These are phyloP conservation scores for Muschampia plurimacula DNA, from an alignment of 2,888 invertebrate species.

Conservation along the genomic window DNA sequence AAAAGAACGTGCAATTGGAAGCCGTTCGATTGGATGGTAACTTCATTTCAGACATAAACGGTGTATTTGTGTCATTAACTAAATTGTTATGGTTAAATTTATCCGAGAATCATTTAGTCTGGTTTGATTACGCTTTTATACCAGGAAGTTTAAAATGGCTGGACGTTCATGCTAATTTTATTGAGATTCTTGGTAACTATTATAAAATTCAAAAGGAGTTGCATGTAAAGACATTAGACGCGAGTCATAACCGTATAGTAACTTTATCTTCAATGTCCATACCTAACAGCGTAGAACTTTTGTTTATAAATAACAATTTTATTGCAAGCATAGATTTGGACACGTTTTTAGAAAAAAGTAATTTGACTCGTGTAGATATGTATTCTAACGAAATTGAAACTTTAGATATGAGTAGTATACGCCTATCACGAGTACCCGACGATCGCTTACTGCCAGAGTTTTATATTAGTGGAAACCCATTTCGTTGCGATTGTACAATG, in stretches of 20 bases:
- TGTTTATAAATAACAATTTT: constrained; percentile 96
- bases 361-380: constrained; percentile 94
- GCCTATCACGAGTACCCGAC: constrained; percentile 89
- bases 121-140: constrained; percentile 97
- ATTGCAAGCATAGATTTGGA: constrained; percentile 92
- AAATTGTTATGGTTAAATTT: constrained; percentile 94
- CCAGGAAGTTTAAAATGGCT: constrained; percentile 95
- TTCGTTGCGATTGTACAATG: constrained; percentile 97
- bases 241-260: constrained; percentile 94
- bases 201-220: constrained; percentile 93
- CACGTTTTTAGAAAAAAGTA: constrained; percentile 93
- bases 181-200: constrained; percentile 94
- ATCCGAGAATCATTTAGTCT: constrained; percentile 95
- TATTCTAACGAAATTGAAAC: constrained; percentile 94
- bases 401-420: constrained; percentile 92
- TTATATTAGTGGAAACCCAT: constrained; percentile 96
- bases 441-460: constrained; percentile 93
- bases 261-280: constrained; percentile 92
- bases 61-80: constrained; percentile 93
- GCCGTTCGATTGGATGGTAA: constrained; percentile 95
- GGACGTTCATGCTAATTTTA: constrained; percentile 95
- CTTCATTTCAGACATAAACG: constrained; percentile 95
- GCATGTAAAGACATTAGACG: constrained; percentile 93
- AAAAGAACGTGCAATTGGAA: constrained; percentile 92
- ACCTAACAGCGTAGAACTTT: constrained; percentile 93